These are phyloP conservation scores for Latheticus oryzae DNA, from an alignment of 2,888 invertebrate genomes.

Conservation along the genomic window DNA sequence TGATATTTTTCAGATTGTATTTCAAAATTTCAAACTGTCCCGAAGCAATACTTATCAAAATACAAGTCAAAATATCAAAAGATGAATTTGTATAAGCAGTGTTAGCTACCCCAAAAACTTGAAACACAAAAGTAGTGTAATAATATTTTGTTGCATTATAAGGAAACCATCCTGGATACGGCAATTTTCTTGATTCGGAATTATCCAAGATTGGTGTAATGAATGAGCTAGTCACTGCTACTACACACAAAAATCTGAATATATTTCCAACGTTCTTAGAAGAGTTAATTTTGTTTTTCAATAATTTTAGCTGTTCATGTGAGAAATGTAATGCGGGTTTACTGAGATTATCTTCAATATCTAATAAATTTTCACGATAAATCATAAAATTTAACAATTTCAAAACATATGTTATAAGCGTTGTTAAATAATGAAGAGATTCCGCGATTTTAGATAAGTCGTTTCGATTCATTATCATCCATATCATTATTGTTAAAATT, in stretches of 20 bases:
- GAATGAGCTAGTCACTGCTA: not conserved
- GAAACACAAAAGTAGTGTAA: conserved; percentile 21
- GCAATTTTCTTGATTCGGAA: conserved; percentile 4
- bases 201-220: conserved; percentile 1
- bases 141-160: conserved; percentile 23
- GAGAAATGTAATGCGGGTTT: conserved; percentile 9
- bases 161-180: conserved; percentile 27
- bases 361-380: not conserved
- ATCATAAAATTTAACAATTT: conserved; percentile 11
- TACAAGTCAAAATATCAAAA: conserved; percentile 21
- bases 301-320: not conserved
- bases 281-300: conserved; percentile 1
- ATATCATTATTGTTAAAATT: conserved; percentile 3
- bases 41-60: conserved; percentile 12
- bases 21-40: conserved; percentile 27
- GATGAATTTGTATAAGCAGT: conserved; percentile 25
- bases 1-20: conserved; percentile 24
- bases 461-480: conserved; percentile 15
- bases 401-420: conserved; percentile 7
- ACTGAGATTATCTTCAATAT: conserved; percentile 4
- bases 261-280: not conserved
- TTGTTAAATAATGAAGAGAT: conserved; percentile 12
- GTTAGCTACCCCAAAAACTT: conserved; percentile 13
- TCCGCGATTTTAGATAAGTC: conserved; percentile 19
- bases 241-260: conserved; percentile 1